Conservation (phyloP, 2,888 invertebrate species). For the Ceriagrion tenellum region DNA sequence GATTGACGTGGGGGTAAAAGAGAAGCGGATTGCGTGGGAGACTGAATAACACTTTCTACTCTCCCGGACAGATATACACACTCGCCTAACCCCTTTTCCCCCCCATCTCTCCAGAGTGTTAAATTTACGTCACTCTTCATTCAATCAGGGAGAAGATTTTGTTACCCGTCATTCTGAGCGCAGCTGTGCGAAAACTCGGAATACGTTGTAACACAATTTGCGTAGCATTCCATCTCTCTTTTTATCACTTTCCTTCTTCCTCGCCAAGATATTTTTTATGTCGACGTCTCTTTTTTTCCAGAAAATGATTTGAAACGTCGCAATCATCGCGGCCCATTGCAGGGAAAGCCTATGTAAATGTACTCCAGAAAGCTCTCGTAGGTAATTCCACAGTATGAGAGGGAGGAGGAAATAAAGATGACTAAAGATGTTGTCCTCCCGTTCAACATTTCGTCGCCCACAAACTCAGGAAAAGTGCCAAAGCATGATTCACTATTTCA, state of each 20-base stretch:
- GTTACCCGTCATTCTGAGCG: not conserved
- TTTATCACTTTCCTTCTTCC: not conserved
- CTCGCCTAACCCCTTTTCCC: not conserved
- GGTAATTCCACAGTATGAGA: too few species aligned
- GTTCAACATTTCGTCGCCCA: too few species aligned
- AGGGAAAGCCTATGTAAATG: too few species aligned
- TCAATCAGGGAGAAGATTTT: not conserved
- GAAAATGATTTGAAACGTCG: too few species aligned
- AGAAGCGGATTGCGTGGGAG: not conserved
- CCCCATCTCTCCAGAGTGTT: not conserved
- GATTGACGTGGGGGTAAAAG: not conserved
- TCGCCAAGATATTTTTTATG: not conserved
- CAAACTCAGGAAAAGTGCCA: too few species aligned
- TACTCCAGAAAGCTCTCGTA: too few species aligned
- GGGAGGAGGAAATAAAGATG: too few species aligned
- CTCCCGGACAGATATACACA: too few species aligned
- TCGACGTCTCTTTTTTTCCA: too few species aligned
- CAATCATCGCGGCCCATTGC: too few species aligned
- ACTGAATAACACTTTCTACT: not conserved
- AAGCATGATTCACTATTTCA: too few species aligned
- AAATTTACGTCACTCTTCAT: not conserved
- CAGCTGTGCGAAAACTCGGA: not conserved
- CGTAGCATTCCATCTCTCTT: not conserved
- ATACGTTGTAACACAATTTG: not conserved
- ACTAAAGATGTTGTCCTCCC: too few species aligned